Evolutionary conservation across 2,113 vertebrate genomes (phyloP).

Genomic region (Corvus cornix): DNA sequence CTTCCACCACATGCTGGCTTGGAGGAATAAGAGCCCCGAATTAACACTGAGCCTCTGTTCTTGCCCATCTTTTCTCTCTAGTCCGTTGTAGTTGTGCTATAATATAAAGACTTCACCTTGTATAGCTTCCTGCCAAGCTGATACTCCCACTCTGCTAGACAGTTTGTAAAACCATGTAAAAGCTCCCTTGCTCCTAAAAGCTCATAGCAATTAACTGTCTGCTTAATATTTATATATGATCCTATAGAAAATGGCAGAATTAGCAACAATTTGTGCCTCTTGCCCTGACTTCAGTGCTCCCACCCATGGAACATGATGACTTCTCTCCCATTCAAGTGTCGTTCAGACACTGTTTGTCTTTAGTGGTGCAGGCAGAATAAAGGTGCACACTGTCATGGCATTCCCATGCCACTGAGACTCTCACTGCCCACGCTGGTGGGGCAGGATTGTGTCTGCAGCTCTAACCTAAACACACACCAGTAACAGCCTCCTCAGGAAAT

Average conservation of each 20-base stretch:
- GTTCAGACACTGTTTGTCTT: not conserved
- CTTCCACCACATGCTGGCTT: not conserved
- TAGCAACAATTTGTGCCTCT: not conserved
- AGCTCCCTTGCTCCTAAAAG: not conserved
- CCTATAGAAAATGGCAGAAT: not conserved
- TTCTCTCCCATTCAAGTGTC: not conserved
- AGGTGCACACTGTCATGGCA: not conserved
- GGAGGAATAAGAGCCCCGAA: not conserved
- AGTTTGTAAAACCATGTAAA: not conserved
- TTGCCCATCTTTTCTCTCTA: not conserved
- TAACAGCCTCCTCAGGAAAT: not conserved
- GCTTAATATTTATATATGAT: not conserved
- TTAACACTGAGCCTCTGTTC: not conserved
- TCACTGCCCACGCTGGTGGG: not conserved
- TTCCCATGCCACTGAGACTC: not conserved
- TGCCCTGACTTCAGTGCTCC: not conserved
- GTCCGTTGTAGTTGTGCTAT: not conserved
- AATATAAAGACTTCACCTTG: not conserved
- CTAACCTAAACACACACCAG: not conserved
- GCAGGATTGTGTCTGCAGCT: not conserved
- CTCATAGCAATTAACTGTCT: not conserved
- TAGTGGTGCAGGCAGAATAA: rapidly evolving
- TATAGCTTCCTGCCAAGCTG: not conserved
- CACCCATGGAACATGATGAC: not conserved
- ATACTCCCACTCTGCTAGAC: not conserved